These are phyloP conservation scores for Arion vulgaris DNA, from an alignment of 1,140 invertebrate genomes.

Conservation along the genomic window DNA sequence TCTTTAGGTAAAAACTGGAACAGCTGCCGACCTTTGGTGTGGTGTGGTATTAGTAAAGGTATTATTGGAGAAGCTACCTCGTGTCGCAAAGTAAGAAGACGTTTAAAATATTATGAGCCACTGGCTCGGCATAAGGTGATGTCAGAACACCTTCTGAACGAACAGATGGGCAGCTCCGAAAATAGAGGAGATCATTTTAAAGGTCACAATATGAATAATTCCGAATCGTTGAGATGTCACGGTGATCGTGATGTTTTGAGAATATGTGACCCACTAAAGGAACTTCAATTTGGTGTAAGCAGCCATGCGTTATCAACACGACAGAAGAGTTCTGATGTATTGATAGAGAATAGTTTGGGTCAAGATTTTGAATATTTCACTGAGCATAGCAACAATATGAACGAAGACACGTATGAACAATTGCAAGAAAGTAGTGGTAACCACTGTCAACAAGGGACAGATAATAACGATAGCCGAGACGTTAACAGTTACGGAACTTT, in stretches of 20 bases:
- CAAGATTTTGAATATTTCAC: background rate
- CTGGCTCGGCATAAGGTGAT: background rate
- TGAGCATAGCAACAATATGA: background rate
- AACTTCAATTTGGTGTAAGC: background rate
- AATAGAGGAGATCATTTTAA: background rate
- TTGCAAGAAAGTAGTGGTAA: background rate
- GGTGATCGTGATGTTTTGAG: background rate
- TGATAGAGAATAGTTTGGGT: background rate
- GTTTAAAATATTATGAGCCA: background rate
- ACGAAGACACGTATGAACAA: too few species aligned
- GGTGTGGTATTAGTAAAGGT: background rate
- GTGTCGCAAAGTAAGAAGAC: background rate
- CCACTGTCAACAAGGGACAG: background rate
- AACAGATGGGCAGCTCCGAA: background rate
- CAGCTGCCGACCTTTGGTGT: background rate
- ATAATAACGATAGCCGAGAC: too few species aligned
- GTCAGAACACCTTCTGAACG: background rate
- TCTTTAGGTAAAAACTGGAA: background rate
- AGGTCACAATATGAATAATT: background rate
- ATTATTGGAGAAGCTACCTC: background rate
- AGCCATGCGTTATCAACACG: background rate
- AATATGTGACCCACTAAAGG: background rate
- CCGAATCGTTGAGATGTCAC: background rate
- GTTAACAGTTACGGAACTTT: background rate
- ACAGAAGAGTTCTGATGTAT: background rate